Conservation (phyloP, 1,140 invertebrate species). For the Trichonephila inaurata region DNA sequence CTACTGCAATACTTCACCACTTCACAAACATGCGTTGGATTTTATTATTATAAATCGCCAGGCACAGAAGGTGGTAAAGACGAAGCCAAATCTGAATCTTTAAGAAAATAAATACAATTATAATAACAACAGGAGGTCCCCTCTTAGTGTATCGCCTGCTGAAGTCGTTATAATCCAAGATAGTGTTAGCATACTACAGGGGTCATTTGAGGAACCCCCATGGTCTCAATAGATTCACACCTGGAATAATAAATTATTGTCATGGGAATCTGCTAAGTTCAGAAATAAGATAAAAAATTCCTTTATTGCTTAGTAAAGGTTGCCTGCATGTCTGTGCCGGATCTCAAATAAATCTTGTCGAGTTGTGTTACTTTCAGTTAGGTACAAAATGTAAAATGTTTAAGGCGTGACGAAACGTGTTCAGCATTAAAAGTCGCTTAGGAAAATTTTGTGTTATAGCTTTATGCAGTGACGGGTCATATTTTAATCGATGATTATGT, state of each 20-base stretch:
- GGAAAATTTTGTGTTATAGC: no score
- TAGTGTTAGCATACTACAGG: neutral
- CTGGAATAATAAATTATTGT: constrained; percentile 26
- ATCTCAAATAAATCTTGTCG: neutral
- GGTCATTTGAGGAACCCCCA: neutral
- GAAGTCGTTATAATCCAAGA: neutral
- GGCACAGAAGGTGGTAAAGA: neutral
- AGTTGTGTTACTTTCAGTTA: no score
- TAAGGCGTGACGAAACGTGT: no score
- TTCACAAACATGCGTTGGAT: neutral
- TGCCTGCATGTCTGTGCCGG: neutral
- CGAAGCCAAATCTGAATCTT: neutral
- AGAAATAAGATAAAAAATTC: neutral
- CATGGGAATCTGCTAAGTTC: neutral
- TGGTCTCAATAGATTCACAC: neutral
- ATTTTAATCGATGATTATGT: no score
- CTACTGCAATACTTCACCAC: neutral
- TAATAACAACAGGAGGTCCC: constrained; percentile 17
- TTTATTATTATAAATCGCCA: constrained; percentile 4
- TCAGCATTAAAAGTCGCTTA: no score
- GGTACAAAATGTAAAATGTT: no score
- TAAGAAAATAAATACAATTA: constrained; percentile 27
- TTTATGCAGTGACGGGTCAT: no score
- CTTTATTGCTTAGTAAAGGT: neutral
- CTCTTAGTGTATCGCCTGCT: neutral